Percentiles rank a stretch among this genome's conserved stretches.
Conservation (phyloP, 2,797 vertebrate species). For the Philypnodon macrostomus region DNA sequence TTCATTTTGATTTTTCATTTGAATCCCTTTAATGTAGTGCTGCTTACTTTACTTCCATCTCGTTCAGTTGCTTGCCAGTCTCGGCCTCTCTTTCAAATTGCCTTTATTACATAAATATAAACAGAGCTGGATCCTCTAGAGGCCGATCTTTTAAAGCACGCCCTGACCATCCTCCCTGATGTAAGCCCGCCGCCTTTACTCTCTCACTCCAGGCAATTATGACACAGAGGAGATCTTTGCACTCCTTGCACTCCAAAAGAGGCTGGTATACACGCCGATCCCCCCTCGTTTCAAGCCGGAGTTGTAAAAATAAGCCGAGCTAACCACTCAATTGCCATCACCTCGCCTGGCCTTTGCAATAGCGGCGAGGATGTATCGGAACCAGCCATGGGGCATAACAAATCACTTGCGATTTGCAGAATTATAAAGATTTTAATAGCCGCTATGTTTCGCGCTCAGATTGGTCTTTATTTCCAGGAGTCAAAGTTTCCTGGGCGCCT, state of each 20-base stretch:
- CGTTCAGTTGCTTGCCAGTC: background rate
- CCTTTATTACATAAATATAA: conserved; percentile 80
- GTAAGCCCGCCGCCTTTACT: conserved; percentile 80
- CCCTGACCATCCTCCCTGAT: conserved; percentile 75
- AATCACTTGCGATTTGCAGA: conserved; percentile 85
- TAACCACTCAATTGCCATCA: conserved; percentile 76
- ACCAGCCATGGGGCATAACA: conserved; percentile 84
- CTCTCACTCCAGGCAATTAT: conserved; percentile 83
- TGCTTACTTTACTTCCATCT: background rate
- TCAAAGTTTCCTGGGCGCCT: conserved; percentile 82
- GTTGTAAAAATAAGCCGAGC: conserved; percentile 81
- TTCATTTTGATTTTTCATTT: conserved; percentile 3
- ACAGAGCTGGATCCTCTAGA: conserved; percentile 66
- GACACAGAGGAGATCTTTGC: conserved; percentile 81
- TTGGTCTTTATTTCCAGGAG: conserved; percentile 85
- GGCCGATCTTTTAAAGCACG: conserved; percentile 77
- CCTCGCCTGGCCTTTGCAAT: conserved; percentile 75
- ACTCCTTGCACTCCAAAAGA: conserved; percentile 71
- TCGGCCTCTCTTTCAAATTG: conserved; percentile 61
- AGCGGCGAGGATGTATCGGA: conserved; percentile 79
- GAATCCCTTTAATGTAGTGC: background rate
- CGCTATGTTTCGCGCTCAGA: conserved; percentile 80
- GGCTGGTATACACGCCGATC: conserved; percentile 67
- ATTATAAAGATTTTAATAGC: conserved; percentile 88
- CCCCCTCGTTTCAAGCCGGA: conserved; percentile 65